Conservation (phyloP, 2,888 invertebrate genomes). For the Acrobasis repandana region DNA sequence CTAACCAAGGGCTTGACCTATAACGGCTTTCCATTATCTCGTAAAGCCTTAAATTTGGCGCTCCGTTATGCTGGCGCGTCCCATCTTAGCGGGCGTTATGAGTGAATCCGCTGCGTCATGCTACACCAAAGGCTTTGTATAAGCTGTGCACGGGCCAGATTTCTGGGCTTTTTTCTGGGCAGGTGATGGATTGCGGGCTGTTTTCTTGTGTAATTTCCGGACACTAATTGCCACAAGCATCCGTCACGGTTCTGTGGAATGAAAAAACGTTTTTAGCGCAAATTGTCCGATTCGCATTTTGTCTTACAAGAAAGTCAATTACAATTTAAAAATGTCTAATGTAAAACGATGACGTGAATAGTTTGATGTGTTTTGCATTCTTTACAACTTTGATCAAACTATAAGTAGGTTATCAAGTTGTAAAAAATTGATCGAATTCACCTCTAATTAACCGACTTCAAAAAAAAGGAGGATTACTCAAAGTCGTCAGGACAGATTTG, state of each 20-base stretch:
- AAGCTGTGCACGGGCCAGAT: slow-evolving; percentile 64
- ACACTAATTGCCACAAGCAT: slow-evolving; percentile 77
- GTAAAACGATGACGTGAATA: too few relatives aligned
- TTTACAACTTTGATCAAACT: too few relatives aligned
- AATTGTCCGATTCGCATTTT: too few relatives aligned
- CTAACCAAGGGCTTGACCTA: not conserved
- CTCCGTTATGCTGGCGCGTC: slow-evolving; percentile 6
- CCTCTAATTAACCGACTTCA: too few relatives aligned
- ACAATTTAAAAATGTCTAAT: too few relatives aligned
- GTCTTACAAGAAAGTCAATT: too few relatives aligned
- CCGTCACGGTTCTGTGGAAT: slow-evolving; percentile 68
- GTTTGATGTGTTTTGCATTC: too few relatives aligned
- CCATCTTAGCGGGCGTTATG: slow-evolving; percentile 28
- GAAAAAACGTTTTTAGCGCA: slow-evolving; percentile 42
- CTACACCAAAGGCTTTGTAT: slow-evolving; percentile 57
- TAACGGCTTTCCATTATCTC: not conserved
- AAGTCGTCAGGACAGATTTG: too few relatives aligned
- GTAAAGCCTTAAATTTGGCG: slow-evolving; percentile 14
- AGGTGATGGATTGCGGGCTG: slow-evolving; percentile 77
- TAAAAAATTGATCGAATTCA: too few relatives aligned
- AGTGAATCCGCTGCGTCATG: slow-evolving; percentile 51
- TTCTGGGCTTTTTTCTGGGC: slow-evolving; percentile 65
- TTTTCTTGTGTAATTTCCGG: slow-evolving; percentile 81
- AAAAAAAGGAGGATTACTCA: too few relatives aligned
- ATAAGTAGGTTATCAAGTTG: too few relatives aligned